phyloP scores from a whole-genome alignment of 2,113 vertebrate genomes.

The Melozone crissalis region DNA sequence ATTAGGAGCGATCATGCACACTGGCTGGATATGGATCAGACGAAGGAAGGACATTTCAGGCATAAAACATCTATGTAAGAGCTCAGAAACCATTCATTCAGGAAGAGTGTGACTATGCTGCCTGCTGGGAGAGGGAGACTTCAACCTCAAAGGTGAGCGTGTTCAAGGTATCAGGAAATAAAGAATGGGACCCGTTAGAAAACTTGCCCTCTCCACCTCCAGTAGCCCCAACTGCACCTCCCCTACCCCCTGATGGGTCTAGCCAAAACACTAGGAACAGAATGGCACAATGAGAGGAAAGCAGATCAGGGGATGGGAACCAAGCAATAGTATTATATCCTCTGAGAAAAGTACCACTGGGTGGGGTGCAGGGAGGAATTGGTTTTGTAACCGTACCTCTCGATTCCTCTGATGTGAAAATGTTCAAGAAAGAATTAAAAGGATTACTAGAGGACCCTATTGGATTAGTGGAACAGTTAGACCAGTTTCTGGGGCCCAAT shows the following conservation, averaged over 20 bases:
- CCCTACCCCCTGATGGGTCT: background rate
- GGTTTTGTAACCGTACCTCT: background rate
- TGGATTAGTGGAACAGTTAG: background rate
- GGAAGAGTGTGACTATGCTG: background rate
- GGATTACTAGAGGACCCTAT: background rate
- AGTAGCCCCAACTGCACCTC: background rate
- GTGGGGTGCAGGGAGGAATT: background rate
- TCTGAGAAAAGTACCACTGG: background rate
- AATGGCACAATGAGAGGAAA: background rate
- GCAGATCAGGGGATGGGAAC: background rate
- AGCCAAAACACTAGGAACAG: background rate
- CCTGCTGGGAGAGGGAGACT: background rate
- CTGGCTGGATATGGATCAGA: background rate
- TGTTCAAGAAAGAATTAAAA: background rate
- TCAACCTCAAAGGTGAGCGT: background rate
- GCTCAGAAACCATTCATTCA: background rate
- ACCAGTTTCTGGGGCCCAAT: background rate
- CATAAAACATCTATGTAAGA: background rate
- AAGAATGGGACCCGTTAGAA: background rate
- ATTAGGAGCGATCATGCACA: background rate
- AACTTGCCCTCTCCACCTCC: background rate
- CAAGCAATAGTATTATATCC: background rate
- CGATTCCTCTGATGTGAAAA: background rate
- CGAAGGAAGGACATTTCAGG: background rate
- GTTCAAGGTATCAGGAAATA: background rate